Percentiles rank a stretch among this genome's conserved stretches.
These are phyloP conservation scores for Leptinotarsa rubiginosa DNA, from an alignment of 2,888 invertebrate genomes.

Conservation along the genomic window DNA sequence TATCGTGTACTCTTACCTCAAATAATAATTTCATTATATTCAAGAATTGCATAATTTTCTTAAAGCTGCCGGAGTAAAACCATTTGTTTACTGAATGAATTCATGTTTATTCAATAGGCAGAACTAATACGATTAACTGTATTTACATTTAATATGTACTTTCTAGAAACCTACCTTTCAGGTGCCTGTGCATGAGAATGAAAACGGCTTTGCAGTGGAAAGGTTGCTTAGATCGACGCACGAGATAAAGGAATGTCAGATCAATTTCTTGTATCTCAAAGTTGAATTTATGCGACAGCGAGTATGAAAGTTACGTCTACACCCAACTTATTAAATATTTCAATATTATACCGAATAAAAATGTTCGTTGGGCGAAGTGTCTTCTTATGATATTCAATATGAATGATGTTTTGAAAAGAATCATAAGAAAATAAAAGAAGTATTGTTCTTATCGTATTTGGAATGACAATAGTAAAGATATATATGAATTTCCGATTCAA, in stretches of 20 bases:
- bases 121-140: slow-evolving; percentile 42
- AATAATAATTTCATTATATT: too few species aligned
- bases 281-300: not conserved
- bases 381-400: too few species aligned
- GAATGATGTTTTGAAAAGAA: too few species aligned
- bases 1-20: too few species aligned
- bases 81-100: slow-evolving; percentile 32
- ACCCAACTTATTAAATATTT: not conserved
- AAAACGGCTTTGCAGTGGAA: slow-evolving; percentile 8
- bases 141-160: slow-evolving; percentile 34
- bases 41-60: not conserved
- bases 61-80: not conserved
- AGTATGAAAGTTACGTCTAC: not conserved
- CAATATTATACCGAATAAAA: not conserved
- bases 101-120: slow-evolving; percentile 39
- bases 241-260: not conserved
- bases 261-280: not conserved
- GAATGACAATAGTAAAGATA: too few species aligned
- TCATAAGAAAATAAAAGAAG: too few species aligned
- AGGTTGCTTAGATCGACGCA: not conserved
- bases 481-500: too few species aligned
- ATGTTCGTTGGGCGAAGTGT: too few species aligned
- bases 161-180: slow-evolving; percentile 18
- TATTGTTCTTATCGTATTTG: too few species aligned
- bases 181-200: slow-evolving; percentile 10